Percentiles rank a stretch among this genome's conserved stretches.
Conservation (phyloP, 2,113 vertebrate species). For the Physeter macrocephalus region DNA sequence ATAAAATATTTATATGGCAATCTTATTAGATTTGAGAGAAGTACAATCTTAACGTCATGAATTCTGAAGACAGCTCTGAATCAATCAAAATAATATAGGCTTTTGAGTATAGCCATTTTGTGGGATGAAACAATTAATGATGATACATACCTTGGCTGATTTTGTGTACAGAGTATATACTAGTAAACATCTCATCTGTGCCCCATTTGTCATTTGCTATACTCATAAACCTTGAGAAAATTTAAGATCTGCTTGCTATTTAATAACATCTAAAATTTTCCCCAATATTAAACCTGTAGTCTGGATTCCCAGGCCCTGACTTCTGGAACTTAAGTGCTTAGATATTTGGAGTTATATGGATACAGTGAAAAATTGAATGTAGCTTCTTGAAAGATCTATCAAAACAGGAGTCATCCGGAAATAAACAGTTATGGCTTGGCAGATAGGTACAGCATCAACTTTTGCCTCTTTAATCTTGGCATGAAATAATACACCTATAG, state of each 20-base stretch:
- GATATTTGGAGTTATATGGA: slow-evolving; percentile 35
- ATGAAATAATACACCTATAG: slow-evolving; percentile 32
- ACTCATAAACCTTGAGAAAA: slow-evolving; percentile 38
- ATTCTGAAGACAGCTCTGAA: slow-evolving; percentile 32
- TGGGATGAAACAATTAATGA: slow-evolving; percentile 31
- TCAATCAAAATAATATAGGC: slow-evolving; percentile 20
- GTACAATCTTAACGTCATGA: background rate
- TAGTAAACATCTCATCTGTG: background rate
- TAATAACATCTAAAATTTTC: slow-evolving; percentile 16
- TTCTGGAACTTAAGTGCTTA: slow-evolving; percentile 45
- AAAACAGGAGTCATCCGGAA: slow-evolving; percentile 47
- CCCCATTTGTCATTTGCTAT: slow-evolving; percentile 49
- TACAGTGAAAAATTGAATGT: slow-evolving; percentile 29
- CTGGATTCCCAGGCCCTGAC: background rate
- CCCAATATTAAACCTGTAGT: slow-evolving; percentile 40
- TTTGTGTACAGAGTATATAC: background rate
- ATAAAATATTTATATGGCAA: slow-evolving; percentile 29
- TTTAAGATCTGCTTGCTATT: slow-evolving; percentile 53
- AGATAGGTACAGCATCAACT: background rate
- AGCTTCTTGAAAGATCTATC: slow-evolving; percentile 52
- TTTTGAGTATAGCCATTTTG: slow-evolving; percentile 7
- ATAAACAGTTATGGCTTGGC: slow-evolving; percentile 32
- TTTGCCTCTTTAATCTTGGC: slow-evolving; percentile 53
- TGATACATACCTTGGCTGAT: slow-evolving; percentile 20
- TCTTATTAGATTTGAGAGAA: background rate